Evolutionary conservation across 2,888 invertebrate genomes (phyloP), one percentile per base, ranked within the genome.

Genomic region (Sabatieria punctata): DNA sequence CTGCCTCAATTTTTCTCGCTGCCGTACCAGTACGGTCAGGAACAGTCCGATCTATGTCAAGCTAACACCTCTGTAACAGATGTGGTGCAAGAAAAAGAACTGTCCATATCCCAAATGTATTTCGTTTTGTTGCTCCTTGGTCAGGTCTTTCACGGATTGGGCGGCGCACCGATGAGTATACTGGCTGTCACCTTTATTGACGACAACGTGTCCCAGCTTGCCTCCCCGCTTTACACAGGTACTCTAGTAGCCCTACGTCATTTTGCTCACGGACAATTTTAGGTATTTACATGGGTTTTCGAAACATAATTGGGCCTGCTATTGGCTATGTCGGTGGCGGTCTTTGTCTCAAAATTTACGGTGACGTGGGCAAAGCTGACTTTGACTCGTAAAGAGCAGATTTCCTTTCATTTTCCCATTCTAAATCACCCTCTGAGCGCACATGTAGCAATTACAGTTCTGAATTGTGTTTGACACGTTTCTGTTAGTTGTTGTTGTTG

Each of bases 151-250:
- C 82, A 82, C 65, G 84, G 85, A 27, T 77, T 79, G 1, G 85
- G 85, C 25, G 81, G 82, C 1, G 75, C 82, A 0, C 84, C 85
- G 0, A 76, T 85, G 50, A 85, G 80, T 67, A 84, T 85, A 0
- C 74, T 85, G 40, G 83, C 82, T 25, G 79, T 83, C 52, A 81
- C 84, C 0, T 85, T 78, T 65, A 74, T 85, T 51, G 84, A 85
- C 66, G 84, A 85, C 66, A 83, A 81, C 63, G 79, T 84, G 15
- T 77, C 80, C 35, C 79, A 78, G 65, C 78, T 80, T 65, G 80
- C 80, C 77, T 80, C 81, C 23, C 79, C 82, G 0, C 77, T 84
- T 43, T 83, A 83, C 67, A 71, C 82, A 53, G 83, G 84, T 82
- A 66, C 74, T 76, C n/a, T n/a, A n/a, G n/a, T n/a, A n/a, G n/a